Base-by-base conservation (phyloP, 2,797 vertebrate genomes). In the Pangasius macronema region DNA sequence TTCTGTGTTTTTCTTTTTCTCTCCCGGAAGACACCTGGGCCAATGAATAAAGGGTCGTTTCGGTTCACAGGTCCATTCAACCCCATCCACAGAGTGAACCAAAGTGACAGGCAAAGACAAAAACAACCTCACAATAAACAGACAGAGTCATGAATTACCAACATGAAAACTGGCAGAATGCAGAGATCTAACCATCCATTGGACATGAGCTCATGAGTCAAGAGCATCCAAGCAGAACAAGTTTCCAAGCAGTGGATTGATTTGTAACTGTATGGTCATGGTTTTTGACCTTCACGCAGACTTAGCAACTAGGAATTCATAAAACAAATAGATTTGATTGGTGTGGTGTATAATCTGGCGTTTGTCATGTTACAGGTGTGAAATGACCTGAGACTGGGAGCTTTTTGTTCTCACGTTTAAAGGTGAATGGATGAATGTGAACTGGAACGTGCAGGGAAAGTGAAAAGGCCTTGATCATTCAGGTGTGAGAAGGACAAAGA, bases 161-260 rank as follows among this genome's bases (percentile, higher is more conserved):
- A 93, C 92, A 93, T 91, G 88, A 92, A 93, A 94, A 91, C 89
- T 51, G 88, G 84, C 65, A 85, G 79, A 87, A 86, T 89, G 86
- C 49, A 82, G 59, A 88, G 61, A 84, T 87, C 22, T 55, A 68
- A 88, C 49, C 85, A 84, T 83, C 57, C 11, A n/a, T 61, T 85
- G 55, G 84, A 92, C 91, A 90, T 80, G 85, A 49, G 49, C 53
- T 85, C 53, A 55, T 63, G 87, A 91, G 86, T 89, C 67, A 84
- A 91, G 86, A 83, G 88, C 86, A 92, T 83, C 88, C 89, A 91
- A 87, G 87, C 89, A 67, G 86, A 91, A 89, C 89, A 46, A 73
- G 46, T 65, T 73, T 42, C 92, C 87, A 70, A 86, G 73, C 83
- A 89, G 73, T 87, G 91, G 68, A 90, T 92, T 91, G 81, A 91